These are phyloP conservation scores for Zaprionus ornatus DNA, from an alignment of 1,140 invertebrate genomes.

Conservation along the genomic window DNA sequence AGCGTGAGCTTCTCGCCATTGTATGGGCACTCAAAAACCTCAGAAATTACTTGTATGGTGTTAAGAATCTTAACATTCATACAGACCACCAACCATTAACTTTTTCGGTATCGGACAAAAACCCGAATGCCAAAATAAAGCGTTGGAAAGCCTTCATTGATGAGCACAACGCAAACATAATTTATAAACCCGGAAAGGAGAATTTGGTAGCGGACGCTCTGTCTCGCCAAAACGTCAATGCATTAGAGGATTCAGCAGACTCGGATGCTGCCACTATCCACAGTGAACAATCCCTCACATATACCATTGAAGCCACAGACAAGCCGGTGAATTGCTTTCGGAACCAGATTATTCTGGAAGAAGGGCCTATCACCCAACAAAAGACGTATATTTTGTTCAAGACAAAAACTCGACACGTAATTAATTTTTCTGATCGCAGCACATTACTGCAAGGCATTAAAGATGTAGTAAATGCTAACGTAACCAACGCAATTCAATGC, in stretches of 20 bases:
- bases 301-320: slow-evolving; percentile 4
- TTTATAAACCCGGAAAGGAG: slow-evolving; percentile 81
- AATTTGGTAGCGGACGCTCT: slow-evolving; percentile 68
- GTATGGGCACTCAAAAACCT: slow-evolving; percentile 11
- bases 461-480: neutral
- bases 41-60: slow-evolving; percentile 73
- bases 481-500: neutral
- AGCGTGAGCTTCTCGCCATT: slow-evolving; percentile 23
- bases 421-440: slow-evolving; percentile 3
- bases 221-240: slow-evolving; percentile 1
- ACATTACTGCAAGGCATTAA: neutral
- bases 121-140: slow-evolving; percentile 83
- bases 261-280: neutral
- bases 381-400: neutral
- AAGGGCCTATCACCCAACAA: neutral
- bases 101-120: slow-evolving; percentile 84
- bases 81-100: slow-evolving; percentile 85
- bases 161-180: slow-evolving; percentile 75
- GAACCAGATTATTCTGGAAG: slow-evolving; percentile 8
- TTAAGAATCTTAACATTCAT: slow-evolving; percentile 83
- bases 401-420: neutral
- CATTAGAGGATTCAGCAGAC: neutral
- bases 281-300: neutral
- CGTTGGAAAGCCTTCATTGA: slow-evolving; percentile 85
- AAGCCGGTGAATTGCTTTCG: slow-evolving; percentile 10